A percentile compares a stretch with the other conserved stretches of the same genome.
Conservation (phyloP, 1,140 invertebrate species). For the Polypedilum vanderplanki region DNA sequence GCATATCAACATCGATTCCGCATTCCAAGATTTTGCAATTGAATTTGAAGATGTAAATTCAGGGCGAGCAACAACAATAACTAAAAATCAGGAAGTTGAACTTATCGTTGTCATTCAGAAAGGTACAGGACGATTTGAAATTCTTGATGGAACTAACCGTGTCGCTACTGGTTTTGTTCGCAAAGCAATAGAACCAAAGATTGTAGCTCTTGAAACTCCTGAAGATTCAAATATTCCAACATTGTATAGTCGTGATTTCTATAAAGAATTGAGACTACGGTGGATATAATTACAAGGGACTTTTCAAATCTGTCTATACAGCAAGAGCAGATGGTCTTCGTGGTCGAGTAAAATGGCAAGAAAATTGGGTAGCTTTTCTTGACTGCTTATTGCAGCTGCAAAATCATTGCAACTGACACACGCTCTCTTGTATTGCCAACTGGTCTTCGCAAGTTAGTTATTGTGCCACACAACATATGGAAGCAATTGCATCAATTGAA, state of each 20-base stretch:
- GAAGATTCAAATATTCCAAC: slow-evolving; percentile 39
- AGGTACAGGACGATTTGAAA: slow-evolving; percentile 55
- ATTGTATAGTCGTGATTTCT: slow-evolving; percentile 54
- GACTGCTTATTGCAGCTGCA: slow-evolving; percentile 71
- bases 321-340: slow-evolving; percentile 40
- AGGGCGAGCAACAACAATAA: slow-evolving; percentile 57
- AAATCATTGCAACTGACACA: slow-evolving; percentile 52
- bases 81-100: slow-evolving; percentile 49
- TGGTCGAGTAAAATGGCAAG: slow-evolving; percentile 51
- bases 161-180: slow-evolving; percentile 55
- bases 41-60: slow-evolving; percentile 20
- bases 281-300: slow-evolving; percentile 66
- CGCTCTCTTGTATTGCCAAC: slow-evolving; percentile 62
- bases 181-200: neutral
- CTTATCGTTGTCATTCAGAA: slow-evolving; percentile 60
- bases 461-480: slow-evolving; percentile 53
- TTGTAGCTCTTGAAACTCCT: slow-evolving; percentile 37
- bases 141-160: slow-evolving; percentile 55
- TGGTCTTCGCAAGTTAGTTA: slow-evolving; percentile 55
- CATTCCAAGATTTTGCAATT: neutral
- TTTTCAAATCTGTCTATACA: slow-evolving; percentile 25
- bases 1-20: slow-evolving; percentile 50
- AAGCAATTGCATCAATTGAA: slow-evolving; percentile 31
- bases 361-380: slow-evolving; percentile 70
- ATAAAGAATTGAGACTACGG: slow-evolving; percentile 70